phyloP scores from a whole-genome alignment of 2,888 invertebrate species.

The Leuctra nigra region DNA sequence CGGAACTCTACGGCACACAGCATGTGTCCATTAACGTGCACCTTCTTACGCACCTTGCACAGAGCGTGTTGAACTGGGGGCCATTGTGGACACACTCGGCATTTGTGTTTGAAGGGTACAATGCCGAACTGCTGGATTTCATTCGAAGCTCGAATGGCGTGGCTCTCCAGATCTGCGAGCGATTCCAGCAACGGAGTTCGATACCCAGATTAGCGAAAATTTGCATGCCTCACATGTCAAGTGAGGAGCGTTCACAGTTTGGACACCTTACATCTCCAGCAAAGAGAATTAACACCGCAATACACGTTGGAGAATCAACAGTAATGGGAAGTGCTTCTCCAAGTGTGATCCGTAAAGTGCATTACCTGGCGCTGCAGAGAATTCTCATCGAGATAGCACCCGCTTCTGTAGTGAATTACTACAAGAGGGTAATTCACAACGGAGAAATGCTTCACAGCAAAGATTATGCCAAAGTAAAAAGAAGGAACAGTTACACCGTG shows the following conservation, averaged over 20 bases:
- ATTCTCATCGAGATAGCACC: neutral
- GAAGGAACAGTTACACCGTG: neutral
- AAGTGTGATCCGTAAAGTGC: neutral
- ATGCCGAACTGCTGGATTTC: neutral
- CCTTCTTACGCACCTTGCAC: neutral
- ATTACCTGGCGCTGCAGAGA: neutral
- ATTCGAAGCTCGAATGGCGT: slow-evolving; percentile 10
- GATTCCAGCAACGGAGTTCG: neutral
- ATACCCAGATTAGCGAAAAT: neutral
- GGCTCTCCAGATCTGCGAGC: neutral
- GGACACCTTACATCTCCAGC: neutral
- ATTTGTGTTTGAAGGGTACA: slow-evolving; percentile 9
- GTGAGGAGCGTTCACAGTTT: neutral
- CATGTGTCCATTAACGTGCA: slow-evolving; percentile 13
- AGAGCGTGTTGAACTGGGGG: slow-evolving; percentile 14
- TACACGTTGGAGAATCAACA: no score
- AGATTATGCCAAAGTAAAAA: neutral
- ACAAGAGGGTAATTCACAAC: neutral
- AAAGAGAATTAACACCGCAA: neutral
- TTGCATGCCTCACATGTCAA: neutral
- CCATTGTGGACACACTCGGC: slow-evolving; percentile 8
- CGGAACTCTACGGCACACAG: slow-evolving; percentile 8
- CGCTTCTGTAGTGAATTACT: neutral
- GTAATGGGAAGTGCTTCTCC: neutral
- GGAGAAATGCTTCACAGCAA: neutral